A percentile compares a stretch with the other conserved stretches of the same genome.
Conservation (phyloP, 2,113 vertebrate species). For the Perca flavescens region DNA sequence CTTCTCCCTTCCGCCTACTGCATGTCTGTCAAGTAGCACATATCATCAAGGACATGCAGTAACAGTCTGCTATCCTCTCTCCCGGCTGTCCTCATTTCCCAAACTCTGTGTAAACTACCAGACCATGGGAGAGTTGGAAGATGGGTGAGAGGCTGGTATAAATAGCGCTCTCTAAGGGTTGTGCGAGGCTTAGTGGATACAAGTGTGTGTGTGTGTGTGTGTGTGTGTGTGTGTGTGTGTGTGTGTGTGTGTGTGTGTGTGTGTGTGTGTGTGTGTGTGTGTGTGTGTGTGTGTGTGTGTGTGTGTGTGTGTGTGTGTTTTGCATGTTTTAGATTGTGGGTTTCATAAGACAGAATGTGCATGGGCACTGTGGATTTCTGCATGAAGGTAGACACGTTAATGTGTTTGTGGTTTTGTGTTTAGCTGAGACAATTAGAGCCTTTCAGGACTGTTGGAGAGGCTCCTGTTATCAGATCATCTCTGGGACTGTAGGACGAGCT, state of each 20-base stretch:
- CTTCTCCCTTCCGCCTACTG: conserved; percentile 45
- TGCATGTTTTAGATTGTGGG: conserved; percentile 24
- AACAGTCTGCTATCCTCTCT: conserved; percentile 66
- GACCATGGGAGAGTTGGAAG: conserved; percentile 74
- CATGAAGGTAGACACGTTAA: conserved; percentile 18
- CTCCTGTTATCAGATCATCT: conserved; percentile 64
- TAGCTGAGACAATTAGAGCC: conserved; percentile 45
- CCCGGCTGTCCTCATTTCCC: conserved; percentile 76
- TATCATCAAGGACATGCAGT: conserved; percentile 57
- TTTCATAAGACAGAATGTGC: conserved; percentile 16
- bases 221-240: conserved; percentile 24
- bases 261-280: background rate
- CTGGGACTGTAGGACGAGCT: conserved; percentile 56
- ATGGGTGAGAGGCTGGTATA: conserved; percentile 77
- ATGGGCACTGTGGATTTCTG: conserved; percentile 23
- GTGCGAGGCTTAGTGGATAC: conserved; percentile 41
- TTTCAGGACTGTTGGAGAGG: conserved; percentile 52
- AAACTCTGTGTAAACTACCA: conserved; percentile 69
- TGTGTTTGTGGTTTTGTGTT: conserved; percentile 31
- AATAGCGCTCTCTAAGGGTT: conserved; percentile 76
- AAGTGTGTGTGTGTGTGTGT: background rate
- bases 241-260: conserved; percentile 15
- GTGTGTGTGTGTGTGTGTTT: conserved; percentile 1
- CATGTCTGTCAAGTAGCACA: conserved; percentile 61
- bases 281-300: conserved; percentile 22